Conservation (phyloP, 2,888 invertebrate species). For the Cantharis flavilabris region DNA sequence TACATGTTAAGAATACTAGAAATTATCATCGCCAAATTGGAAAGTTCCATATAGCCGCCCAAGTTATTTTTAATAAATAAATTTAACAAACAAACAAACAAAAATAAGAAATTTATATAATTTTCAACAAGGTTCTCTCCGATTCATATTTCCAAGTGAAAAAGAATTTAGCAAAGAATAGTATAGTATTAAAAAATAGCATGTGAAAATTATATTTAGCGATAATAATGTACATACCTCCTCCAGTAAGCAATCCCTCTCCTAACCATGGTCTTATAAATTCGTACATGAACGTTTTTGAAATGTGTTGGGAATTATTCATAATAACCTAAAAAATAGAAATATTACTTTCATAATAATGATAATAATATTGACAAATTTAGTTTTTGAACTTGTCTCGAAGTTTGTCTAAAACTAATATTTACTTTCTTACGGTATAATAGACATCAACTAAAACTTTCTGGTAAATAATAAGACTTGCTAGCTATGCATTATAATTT, state of each 20-base stretch:
- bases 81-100: no score
- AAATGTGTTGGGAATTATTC: constrained; percentile 35
- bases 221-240: constrained; percentile 6
- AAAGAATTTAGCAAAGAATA: no score
- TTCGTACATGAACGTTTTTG: constrained; percentile 37
- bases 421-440: not conserved
- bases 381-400: not conserved
- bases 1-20: no score
- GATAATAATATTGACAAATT: not conserved
- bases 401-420: not conserved
- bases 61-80: no score
- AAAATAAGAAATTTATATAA: no score
- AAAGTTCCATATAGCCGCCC: no score
- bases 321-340: constrained; percentile 35
- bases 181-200: no score
- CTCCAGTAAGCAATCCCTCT: constrained; percentile 40
- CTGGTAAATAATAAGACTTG: not conserved
- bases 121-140: no score
- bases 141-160: no score
- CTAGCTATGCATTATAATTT: not conserved
- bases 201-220: no score
- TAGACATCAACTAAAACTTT: not conserved
- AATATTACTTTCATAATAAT: not conserved
- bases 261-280: constrained; percentile 39
- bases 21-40: no score